These are phyloP conservation scores for Notothenia coriiceps DNA, from an alignment of 2,113 vertebrate genomes.

Conservation along the genomic window DNA sequence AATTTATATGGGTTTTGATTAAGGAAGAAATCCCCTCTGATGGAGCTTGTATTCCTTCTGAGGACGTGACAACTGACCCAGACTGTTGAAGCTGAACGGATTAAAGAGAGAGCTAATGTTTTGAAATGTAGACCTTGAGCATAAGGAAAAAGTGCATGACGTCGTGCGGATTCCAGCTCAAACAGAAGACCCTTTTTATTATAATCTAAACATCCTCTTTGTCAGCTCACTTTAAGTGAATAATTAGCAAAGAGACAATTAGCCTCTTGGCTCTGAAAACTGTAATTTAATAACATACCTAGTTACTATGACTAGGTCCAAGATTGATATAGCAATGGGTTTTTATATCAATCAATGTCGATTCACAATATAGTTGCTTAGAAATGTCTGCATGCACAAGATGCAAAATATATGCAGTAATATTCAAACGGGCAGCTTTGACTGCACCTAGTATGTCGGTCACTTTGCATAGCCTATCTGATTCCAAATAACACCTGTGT, in stretches of 20 bases:
- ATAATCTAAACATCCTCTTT: too few species aligned
- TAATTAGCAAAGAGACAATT: too few species aligned
- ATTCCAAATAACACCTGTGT: not conserved
- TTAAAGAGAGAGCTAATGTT: not conserved
- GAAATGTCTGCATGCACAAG: too few species aligned
- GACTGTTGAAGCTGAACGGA: not conserved
- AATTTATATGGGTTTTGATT: not conserved
- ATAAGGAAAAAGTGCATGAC: not conserved
- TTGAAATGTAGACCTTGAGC: not conserved
- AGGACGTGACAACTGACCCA: not conserved
- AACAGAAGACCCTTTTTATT: not conserved
- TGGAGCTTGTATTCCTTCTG: not conserved
- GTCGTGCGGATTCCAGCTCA: not conserved
- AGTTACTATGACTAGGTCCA: too few species aligned
- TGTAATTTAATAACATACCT: too few species aligned
- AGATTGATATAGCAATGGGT: too few species aligned
- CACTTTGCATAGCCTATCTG: not conserved
- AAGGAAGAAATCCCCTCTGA: not conserved
- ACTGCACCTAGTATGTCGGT: not conserved
- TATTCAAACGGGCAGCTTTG: too few species aligned
- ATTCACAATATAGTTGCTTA: too few species aligned
- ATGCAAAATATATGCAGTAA: too few species aligned
- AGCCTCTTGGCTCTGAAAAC: too few species aligned
- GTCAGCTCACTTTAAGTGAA: too few species aligned
- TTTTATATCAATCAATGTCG: not conserved